Conservation (phyloP, 2,797 vertebrate genomes). For the Chanos chanos region DNA sequence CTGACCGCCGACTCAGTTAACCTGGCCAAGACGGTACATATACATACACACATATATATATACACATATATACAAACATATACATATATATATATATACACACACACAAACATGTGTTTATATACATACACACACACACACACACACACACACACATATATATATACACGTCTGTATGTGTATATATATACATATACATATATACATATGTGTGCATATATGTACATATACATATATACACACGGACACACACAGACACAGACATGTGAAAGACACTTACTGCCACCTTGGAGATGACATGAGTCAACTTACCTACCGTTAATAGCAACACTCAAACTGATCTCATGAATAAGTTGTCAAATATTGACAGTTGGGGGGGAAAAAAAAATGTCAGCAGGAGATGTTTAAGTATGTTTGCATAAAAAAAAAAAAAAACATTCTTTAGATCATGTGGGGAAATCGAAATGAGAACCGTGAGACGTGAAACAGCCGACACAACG, state of each 20-base stretch:
- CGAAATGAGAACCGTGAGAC: too few relatives aligned
- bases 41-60: neutral
- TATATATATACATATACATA: neutral
- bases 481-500: too few relatives aligned
- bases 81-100: too few relatives aligned
- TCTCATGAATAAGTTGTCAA: too few relatives aligned
- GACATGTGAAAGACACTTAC: neutral
- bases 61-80: neutral
- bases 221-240: neutral
- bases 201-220: neutral
- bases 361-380: too few relatives aligned
- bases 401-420: too few relatives aligned
- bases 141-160: neutral
- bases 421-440: too few relatives aligned
- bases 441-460: too few relatives aligned
- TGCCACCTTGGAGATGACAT: too few relatives aligned
- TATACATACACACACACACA: neutral
- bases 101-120: neutral
- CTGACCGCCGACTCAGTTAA: conserved; percentile 83
- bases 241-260: neutral
- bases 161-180: neutral
- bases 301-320: too few relatives aligned
- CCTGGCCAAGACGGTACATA: conserved; percentile 81
- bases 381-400: too few relatives aligned
- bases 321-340: too few relatives aligned